These are phyloP conservation scores for Lathamus discolor DNA, from an alignment of 2,113 vertebrate species.

Conservation along the genomic window DNA sequence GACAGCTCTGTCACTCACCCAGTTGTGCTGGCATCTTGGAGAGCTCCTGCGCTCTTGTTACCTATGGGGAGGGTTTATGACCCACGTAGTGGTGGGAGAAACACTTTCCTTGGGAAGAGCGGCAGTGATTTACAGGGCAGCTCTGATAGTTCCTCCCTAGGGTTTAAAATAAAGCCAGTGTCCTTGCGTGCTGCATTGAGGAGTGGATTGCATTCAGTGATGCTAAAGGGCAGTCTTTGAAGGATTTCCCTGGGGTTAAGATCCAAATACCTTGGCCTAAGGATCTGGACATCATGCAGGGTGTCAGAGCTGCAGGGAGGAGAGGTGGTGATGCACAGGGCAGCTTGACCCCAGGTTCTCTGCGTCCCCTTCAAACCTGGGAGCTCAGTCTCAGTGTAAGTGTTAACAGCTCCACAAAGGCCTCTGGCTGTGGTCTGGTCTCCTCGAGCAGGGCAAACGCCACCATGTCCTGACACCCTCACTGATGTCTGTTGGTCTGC, in stretches of 20 bases:
- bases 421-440: neutral
- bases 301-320: neutral
- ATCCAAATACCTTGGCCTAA: neutral
- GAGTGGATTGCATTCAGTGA: accelerated
- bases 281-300: neutral
- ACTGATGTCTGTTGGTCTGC: accelerated
- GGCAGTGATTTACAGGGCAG: neutral
- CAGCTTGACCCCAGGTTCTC: neutral
- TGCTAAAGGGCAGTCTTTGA: neutral
- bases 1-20: neutral
- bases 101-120: neutral
- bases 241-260: neutral
- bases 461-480: neutral
- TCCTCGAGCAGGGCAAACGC: neutral
- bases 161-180: neutral
- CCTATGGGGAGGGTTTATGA: neutral
- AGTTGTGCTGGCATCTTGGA: neutral
- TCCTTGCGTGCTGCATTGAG: neutral
- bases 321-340: neutral
- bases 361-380: neutral
- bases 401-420: neutral
- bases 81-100: accelerated
- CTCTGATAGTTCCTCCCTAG: neutral
- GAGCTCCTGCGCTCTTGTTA: neutral
- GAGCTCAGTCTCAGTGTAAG: neutral